Evolutionary conservation across 1,140 invertebrate genomes (phyloP), one percentile per base, ranked within the genome.

Genomic region (Drosophila nigromelanica): DNA sequence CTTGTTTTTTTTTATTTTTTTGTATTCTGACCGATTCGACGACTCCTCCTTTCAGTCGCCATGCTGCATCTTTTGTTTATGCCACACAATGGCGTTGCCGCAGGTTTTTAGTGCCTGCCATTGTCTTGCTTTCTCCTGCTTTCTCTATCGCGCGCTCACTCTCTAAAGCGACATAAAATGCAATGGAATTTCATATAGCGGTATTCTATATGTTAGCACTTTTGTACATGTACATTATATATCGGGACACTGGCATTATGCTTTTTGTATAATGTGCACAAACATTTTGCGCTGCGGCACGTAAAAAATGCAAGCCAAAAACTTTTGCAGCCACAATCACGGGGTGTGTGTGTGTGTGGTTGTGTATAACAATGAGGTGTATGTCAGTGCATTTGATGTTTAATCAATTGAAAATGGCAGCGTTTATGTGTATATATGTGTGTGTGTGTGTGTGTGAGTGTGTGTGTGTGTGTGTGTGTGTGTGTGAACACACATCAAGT

Each of bases 1-100:
- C 14, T 48, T 39, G 1, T 39, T 5, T 15, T 12, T 39, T 5
- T 0, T 35, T 56, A 11, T 27, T 39, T 55, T 75, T 70, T 87
- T 76, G 67, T 77, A 80, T 77, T 80, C 73, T 85, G 81, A 79
- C 73, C 77, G 77, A 76, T 83, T 51, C 68, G 35, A 47, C 76
- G 42, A 62, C 68, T 73, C 45, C 80, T 55, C 15, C 64, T 54
- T 48, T 67, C 33, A 33, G 51, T 5, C 48, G 48, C 51, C 43
- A 14, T 76, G 71, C 78, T 89, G 83, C 82, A 78, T 82, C 82
- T 87, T 82, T 87, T 87, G 82, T 87, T 87, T 87, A 89, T 89
- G 76, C 83, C 79, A 59, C 72, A 87, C 82, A 87, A 87, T 87
- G 79, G 82, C 58, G 52, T 75, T 87, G 82, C 78, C 82, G 83